Evolutionary conservation across 1,140 invertebrate species (phyloP).

Genomic region (Metaphire vulgaris): DNA sequence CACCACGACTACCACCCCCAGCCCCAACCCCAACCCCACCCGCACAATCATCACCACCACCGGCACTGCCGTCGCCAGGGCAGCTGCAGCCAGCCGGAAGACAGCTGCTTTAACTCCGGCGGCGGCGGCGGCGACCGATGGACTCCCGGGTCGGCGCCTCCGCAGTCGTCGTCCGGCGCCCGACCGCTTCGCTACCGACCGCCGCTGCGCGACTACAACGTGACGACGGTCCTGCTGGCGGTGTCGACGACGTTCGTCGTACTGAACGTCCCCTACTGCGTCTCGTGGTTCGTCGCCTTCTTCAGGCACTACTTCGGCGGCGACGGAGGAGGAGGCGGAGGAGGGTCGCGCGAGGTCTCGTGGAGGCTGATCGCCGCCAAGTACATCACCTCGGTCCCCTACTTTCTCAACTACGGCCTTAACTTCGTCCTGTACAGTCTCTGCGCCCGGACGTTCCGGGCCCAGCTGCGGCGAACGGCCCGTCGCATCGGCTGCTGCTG

Average conservation of each 20-base stretch:
- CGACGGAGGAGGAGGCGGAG: not conserved
- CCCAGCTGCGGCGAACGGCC: not conserved
- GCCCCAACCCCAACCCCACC: not conserved
- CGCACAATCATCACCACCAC: not conserved
- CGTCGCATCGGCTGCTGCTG: not conserved
- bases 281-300: slow-evolving; percentile 7
- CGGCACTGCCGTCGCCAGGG: not conserved
- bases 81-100: not conserved
- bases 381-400: slow-evolving; percentile 14
- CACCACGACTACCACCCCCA: not conserved
- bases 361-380: slow-evolving; percentile 3
- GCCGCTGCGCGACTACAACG: not conserved
- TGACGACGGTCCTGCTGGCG: slow-evolving; percentile 1
- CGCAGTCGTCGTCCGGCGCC: not conserved
- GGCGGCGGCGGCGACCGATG: not conserved
- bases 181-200: not conserved
- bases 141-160: not conserved
- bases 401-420: slow-evolving; percentile 16
- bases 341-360: not conserved
- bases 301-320: not conserved
- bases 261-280: slow-evolving; percentile 13
- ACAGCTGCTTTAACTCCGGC: too few relatives aligned
- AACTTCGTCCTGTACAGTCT: slow-evolving; percentile 14
- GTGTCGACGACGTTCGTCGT: slow-evolving; percentile 19
- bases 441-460: not conserved